Evolutionary conservation across 2,113 vertebrate genomes (phyloP).

Genomic region (Anguilla rostrata): DNA sequence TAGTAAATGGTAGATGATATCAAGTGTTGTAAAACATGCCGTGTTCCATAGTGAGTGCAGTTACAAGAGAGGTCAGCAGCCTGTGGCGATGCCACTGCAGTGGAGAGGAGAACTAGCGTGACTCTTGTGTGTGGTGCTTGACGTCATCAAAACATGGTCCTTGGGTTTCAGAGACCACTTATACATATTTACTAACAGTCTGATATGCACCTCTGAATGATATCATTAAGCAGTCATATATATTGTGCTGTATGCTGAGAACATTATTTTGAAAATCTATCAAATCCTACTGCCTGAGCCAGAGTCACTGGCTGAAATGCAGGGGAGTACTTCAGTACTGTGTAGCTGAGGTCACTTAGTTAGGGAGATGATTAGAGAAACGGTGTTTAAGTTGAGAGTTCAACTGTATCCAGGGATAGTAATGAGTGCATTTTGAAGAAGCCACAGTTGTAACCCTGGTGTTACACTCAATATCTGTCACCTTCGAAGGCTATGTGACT

Average conservation of each 20-base stretch:
- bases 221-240: neutral
- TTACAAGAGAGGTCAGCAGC: too few relatives aligned
- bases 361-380: conserved; percentile 4
- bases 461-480: neutral
- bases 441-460: neutral
- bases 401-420: neutral
- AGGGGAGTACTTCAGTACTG: neutral
- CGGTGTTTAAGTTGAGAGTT: conserved; percentile 8
- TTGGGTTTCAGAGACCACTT: neutral
- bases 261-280: neutral
- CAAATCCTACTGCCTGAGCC: neutral
- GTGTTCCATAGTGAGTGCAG: too few relatives aligned
- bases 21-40: too few relatives aligned
- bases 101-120: too few relatives aligned
- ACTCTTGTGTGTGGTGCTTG: too few relatives aligned
- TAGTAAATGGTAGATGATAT: too few relatives aligned
- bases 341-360: conserved; percentile 2
- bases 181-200: too few relatives aligned
- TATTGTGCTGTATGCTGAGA: neutral
- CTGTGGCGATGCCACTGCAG: too few relatives aligned
- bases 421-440: neutral
- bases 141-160: too few relatives aligned
- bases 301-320: neutral
- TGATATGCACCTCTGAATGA: neutral
- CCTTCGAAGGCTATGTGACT: neutral